Conservation (phyloP, 2,113 vertebrate species). For the Haemorhous mexicanus region DNA sequence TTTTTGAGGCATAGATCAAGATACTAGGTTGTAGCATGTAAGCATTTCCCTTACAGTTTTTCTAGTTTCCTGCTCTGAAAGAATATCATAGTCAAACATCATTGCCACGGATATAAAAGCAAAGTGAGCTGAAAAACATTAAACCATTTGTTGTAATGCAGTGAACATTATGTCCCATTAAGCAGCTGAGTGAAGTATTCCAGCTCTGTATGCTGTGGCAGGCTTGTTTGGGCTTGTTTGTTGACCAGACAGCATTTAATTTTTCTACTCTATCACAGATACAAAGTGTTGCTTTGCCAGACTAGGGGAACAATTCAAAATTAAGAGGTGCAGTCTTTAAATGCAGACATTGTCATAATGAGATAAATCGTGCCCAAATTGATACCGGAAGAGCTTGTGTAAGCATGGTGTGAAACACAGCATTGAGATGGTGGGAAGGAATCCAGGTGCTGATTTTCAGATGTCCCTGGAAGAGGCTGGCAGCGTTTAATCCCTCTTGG, state of each 20-base stretch:
- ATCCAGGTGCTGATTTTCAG: background rate
- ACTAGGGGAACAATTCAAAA: background rate
- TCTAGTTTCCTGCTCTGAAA: constrained; percentile 7
- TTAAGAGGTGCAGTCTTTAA: background rate
- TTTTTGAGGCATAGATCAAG: background rate
- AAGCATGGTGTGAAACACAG: background rate
- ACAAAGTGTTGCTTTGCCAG: background rate
- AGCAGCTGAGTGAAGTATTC: background rate
- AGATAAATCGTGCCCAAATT: background rate
- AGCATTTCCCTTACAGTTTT: background rate
- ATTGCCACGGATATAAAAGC: background rate
- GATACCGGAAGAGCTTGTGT: background rate
- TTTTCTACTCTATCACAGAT: background rate
- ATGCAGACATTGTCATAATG: background rate
- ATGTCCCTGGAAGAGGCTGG: background rate
- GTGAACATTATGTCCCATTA: background rate
- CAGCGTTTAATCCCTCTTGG: background rate
- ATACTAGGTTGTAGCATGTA: background rate
- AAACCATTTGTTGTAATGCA: background rate
- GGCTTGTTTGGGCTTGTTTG: constrained; percentile 57
- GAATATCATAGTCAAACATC: background rate
- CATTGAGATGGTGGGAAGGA: background rate
- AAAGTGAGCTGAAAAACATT: background rate
- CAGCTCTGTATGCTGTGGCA: background rate
- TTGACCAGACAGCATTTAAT: background rate